Percentiles rank a stretch among this genome's conserved stretches.
Conservation (phyloP, 2,113 vertebrate species). For the Pycnonotus jocosus region DNA sequence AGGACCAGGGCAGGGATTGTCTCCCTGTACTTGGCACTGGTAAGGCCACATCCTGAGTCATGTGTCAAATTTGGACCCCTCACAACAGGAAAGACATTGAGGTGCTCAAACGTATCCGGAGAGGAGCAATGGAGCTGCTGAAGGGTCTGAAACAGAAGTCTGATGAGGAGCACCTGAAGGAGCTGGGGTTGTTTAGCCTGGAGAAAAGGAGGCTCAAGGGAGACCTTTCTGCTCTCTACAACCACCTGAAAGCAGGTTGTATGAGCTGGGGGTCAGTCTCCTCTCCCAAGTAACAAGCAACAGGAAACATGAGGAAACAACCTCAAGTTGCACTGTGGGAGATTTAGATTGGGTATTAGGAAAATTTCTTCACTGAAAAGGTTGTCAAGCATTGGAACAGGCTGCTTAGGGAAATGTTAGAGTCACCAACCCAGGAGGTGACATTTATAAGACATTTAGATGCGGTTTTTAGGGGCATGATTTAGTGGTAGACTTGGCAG, state of each 20-base stretch:
- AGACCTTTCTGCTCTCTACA: not conserved
- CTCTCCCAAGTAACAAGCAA: not conserved
- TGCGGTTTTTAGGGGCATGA: not conserved
- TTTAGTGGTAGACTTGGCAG: not conserved
- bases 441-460: not conserved
- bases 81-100: not conserved
- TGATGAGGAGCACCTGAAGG: not conserved
- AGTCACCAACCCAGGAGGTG: not conserved
- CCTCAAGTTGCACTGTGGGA: not conserved
- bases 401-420: not conserved
- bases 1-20: not conserved
- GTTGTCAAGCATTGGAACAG: not conserved
- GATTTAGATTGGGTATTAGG: not conserved
- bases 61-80: not conserved
- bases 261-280: not conserved
- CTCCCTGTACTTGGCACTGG: not conserved
- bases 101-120: rapidly evolving
- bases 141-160: not conserved
- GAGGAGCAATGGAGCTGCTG: not conserved
- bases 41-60: rapidly evolving
- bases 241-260: not conserved
- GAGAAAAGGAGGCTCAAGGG: too few relatives aligned
- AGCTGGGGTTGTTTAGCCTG: not conserved
- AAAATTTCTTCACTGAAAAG: not conserved
- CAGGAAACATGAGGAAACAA: not conserved